Conservation (phyloP, 1,140 invertebrate genomes). For the Bombus huntii region DNA sequence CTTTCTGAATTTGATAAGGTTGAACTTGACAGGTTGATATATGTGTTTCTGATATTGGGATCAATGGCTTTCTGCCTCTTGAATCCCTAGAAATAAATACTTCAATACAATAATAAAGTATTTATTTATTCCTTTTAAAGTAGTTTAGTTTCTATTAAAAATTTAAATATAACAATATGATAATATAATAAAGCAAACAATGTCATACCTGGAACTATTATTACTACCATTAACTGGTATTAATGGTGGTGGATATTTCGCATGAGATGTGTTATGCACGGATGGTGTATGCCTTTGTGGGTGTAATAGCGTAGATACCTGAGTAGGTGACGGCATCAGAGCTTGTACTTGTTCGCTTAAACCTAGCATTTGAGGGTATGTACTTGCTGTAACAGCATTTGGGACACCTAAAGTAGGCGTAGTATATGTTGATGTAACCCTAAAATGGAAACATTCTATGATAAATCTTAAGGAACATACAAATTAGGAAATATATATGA, state of each 20-base stretch:
- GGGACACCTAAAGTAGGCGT: conserved; percentile 78
- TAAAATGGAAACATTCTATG: conserved; percentile 71
- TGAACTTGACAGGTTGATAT: conserved; percentile 85
- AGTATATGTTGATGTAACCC: conserved; percentile 82
- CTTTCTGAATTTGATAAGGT: conserved; percentile 88
- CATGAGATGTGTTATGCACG: conserved; percentile 76
- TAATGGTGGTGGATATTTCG: conserved; percentile 84
- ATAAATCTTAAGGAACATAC: background rate
- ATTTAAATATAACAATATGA: background rate
- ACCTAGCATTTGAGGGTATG: conserved; percentile 80
- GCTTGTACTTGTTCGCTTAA: conserved; percentile 81
- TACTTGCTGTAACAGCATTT: conserved; percentile 77
- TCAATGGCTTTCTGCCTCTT: conserved; percentile 84
- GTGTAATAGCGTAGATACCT: conserved; percentile 77
- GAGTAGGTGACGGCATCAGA: conserved; percentile 78
- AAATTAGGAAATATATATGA: background rate
- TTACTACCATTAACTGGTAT: conserved; percentile 82
- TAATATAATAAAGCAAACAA: background rate
- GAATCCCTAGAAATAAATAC: conserved; percentile 71
- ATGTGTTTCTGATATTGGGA: conserved; percentile 85
- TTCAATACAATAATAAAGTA: conserved; percentile 9
- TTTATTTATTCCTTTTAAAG: background rate
- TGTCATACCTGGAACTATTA: conserved; percentile 58
- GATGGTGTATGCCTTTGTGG: conserved; percentile 79
- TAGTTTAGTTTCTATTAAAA: background rate